Evolutionary conservation across 2,113 vertebrate genomes (phyloP).

Genomic region (Nycticebus coucang): DNA sequence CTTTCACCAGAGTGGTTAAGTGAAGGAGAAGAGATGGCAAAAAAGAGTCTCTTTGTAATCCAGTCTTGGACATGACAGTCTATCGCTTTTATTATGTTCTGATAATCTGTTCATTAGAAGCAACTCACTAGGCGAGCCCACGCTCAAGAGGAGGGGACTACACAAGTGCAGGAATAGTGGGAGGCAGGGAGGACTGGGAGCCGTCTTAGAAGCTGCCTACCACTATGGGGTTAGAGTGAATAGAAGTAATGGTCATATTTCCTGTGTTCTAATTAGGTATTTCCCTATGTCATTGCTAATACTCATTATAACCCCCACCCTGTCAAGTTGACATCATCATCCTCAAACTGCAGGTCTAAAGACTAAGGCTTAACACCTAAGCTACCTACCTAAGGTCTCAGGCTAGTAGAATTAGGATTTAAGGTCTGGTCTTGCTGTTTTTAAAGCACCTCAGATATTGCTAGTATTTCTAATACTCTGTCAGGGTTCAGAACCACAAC

Average conservation of each 20-base stretch:
- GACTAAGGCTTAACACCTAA: not conserved
- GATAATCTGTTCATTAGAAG: not conserved
- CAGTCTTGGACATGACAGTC: not conserved
- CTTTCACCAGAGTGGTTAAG: not conserved
- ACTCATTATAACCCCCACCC: not conserved
- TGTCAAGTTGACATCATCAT: not conserved
- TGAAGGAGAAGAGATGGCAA: not conserved
- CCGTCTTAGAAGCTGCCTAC: not conserved
- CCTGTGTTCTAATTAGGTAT: not conserved
- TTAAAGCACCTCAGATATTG: not conserved
- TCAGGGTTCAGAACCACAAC: not conserved
- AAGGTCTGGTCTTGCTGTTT: not conserved
- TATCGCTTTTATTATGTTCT: not conserved
- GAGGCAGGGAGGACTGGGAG: not conserved
- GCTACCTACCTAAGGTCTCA: accelerated
- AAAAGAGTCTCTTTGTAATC: not conserved
- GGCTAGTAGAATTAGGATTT: not conserved
- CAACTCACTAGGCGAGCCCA: not conserved
- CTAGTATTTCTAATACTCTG: not conserved
- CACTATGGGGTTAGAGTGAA: not conserved
- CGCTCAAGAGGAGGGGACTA: not conserved
- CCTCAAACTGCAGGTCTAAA: not conserved
- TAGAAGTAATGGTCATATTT: not conserved
- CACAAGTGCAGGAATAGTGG: not conserved
- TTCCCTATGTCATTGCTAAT: not conserved